Percentiles rank a stretch among this genome's conserved stretches.
phyloP scores from a whole-genome alignment of 2,888 invertebrate genomes.

The Eumacrocentrus americanus region DNA sequence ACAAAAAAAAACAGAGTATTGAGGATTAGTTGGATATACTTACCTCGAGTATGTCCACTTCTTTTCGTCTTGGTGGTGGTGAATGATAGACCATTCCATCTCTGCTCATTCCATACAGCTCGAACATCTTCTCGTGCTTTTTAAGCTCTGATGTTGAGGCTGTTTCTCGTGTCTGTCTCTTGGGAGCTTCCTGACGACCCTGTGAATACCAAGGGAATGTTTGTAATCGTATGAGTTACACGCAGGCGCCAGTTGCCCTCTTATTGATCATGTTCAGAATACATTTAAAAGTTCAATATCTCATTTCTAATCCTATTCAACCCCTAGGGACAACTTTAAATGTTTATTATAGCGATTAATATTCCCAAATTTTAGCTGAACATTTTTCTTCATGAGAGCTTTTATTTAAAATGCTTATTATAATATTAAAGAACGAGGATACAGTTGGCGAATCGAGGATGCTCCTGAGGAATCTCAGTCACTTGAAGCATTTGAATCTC shows the following conservation, averaged over 20 bases:
- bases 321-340: not conserved
- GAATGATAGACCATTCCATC: constrained; percentile 55
- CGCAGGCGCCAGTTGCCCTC: not conserved
- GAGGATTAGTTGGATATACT: not conserved
- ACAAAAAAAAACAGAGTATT: not conserved
- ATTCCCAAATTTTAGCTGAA: too few relatives aligned
- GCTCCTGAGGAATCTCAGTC: too few relatives aligned
- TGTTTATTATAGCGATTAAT: too few relatives aligned
- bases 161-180: not conserved
- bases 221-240: too few relatives aligned
- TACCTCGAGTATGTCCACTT: constrained; percentile 57
- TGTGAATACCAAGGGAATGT: not conserved
- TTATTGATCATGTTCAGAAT: not conserved
- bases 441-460: too few relatives aligned
- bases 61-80: constrained; percentile 53
- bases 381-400: too few relatives aligned
- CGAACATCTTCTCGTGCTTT: constrained; percentile 46
- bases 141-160: not conserved
- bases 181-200: not conserved
- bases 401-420: too few relatives aligned
- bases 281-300: not conserved
- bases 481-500: too few relatives aligned
- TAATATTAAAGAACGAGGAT: too few relatives aligned
- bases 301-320: not conserved
- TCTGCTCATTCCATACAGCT: constrained; percentile 52